Base-by-base conservation (phyloP, 92 coral and sea anemone species). In the Metridium senile region DNA sequence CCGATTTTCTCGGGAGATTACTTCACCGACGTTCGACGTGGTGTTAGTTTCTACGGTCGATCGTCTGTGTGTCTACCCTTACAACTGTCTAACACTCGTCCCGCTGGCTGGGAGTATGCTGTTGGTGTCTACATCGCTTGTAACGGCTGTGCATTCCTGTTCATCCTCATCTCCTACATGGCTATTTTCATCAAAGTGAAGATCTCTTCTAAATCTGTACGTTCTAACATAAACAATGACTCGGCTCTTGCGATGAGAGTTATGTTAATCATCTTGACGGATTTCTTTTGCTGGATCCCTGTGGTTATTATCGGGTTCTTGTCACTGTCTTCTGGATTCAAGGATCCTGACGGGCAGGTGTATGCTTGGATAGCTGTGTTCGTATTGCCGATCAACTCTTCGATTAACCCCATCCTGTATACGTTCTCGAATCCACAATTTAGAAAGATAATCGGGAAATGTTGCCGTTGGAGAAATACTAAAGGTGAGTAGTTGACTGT, bases 251-350 rank as follows among this genome's bases (percentile, higher is more conserved):
- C 97, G 29, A 72, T 59, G 31, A 74, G 97, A 31, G 82, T 92
- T 63, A 62, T 74, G 56, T 74, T 92, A 23, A 92, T 92, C 23
- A 82, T 92, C 45, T 34, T 84, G 26, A 84, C 93, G 1, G 93
- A 88, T 59, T 88, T 88, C 77, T 80, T 76, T 32, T 92, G 97
- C 63, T 92, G 97, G 97, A 81, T 92, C 68, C 97, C 97, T n/a
- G 87, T 88, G 2, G 84, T 89, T 26, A 51, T 92, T 27, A 75
- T 92, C 7, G 81, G 81, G 17, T 26, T 39, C 26, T 19, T 75
- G 18, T 75, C 81, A 2, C 72, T 75, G 21, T 8, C 62, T 3
- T 16, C 33, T 7, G 33, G 66, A 1, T 46, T 75, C 25, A n/a
- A 34, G 2, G 81, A 75, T 32, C 71, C 81, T 25, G 18, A 20